A percentile compares a stretch with the other conserved stretches of the same genome.
Conservation (phyloP, 2,888 invertebrate genomes). For the Eueremaeus valkanovi region DNA sequence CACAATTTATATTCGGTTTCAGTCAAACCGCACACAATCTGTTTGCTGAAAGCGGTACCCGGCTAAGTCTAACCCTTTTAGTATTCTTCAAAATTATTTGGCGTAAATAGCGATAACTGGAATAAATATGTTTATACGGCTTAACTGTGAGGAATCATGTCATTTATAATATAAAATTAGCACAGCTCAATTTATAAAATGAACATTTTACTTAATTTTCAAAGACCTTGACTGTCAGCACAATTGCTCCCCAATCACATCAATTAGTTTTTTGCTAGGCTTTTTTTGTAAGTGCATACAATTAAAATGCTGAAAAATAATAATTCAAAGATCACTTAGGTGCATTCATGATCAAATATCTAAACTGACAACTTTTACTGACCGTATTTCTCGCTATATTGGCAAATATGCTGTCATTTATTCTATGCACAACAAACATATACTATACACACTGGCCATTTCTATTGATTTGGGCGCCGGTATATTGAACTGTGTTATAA, state of each 20-base stretch:
- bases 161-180: neutral
- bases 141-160: neutral
- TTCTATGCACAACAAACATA: neutral
- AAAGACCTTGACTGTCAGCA: neutral
- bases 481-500: neutral
- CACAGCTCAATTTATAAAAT: too few species aligned
- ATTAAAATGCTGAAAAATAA: too few species aligned
- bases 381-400: neutral
- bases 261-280: neutral
- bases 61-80: too few species aligned
- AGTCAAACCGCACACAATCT: too few species aligned
- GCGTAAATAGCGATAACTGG: neutral
- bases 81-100: too few species aligned
- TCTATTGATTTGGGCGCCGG: neutral
- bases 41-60: too few species aligned
- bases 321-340: neutral
- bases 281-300: neutral
- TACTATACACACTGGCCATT: neutral
- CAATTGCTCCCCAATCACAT: neutral
- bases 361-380: neutral
- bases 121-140: neutral
- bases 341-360: neutral
- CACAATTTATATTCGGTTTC: too few species aligned
- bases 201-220: too few species aligned
- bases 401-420: neutral